Conservation (phyloP, 2,797 vertebrate genomes). For the Tapirus indicus region DNA sequence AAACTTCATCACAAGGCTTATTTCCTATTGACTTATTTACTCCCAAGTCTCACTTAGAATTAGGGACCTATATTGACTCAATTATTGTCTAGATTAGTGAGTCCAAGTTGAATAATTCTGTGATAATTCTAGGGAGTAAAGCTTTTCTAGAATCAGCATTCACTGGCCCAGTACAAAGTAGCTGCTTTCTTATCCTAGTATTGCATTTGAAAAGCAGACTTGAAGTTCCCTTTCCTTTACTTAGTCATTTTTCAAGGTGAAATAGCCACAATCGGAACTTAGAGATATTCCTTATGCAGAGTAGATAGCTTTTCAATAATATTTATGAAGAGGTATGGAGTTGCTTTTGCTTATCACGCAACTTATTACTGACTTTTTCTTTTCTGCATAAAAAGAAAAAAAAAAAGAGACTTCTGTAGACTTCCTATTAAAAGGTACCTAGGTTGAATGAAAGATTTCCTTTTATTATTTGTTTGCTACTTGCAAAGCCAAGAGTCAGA, state of each 20-base stretch:
- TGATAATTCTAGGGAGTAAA: background rate
- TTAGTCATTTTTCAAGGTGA: background rate
- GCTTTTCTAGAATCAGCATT: background rate
- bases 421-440: constrained; percentile 39
- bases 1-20: background rate
- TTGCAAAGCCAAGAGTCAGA: constrained; percentile 64
- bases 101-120: background rate
- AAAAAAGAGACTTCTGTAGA: background rate
- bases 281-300: background rate
- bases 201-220: background rate
- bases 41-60: background rate
- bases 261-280: background rate
- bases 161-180: background rate
- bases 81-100: background rate
- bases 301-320: background rate
- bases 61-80: background rate
- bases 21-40: background rate
- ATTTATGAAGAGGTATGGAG: constrained; percentile 34
- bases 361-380: constrained; percentile 5
- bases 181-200: background rate
- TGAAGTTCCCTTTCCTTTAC: background rate
- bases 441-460: background rate
- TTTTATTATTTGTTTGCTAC: constrained; percentile 41
- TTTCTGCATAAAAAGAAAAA: background rate
- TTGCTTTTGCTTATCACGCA: constrained; percentile 58